A percentile compares a stretch with the other conserved stretches of the same genome.
These are phyloP conservation scores for Pocillopora damicornis DNA, from an alignment of 64 coral and sea anemone species.

Conservation along the genomic window DNA sequence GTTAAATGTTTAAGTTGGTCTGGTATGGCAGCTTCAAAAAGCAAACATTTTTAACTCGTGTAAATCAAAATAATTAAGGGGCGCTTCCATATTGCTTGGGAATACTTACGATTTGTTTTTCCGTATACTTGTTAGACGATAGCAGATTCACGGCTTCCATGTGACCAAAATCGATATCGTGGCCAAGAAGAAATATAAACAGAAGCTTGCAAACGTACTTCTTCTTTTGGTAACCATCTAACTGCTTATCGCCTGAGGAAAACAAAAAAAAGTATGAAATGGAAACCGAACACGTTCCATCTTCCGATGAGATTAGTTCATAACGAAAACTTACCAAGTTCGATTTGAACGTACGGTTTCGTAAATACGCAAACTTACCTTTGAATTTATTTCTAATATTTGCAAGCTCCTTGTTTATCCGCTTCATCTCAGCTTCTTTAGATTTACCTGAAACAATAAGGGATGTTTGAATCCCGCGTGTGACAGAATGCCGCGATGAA, in stretches of 20 bases:
- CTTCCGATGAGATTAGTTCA: neutral
- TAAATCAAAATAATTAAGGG: neutral
- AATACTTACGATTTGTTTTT: slow-evolving; percentile 97
- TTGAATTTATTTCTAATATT: slow-evolving; percentile 99
- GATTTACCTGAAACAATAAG: slow-evolving; percentile 82
- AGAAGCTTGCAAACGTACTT: slow-evolving; percentile 98
- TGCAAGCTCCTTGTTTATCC: slow-evolving; percentile 98
- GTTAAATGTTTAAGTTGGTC: neutral
- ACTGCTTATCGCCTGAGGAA: slow-evolving; percentile 81
- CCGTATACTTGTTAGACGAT: slow-evolving; percentile 98
- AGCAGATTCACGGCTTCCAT: slow-evolving; percentile 98
- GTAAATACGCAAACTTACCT: slow-evolving; percentile 47
- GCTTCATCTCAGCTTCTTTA: slow-evolving; percentile 92
- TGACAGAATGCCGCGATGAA: neutral
- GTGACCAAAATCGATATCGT: slow-evolving; percentile 99
- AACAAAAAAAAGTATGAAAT: neutral
- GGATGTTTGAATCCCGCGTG: neutral
- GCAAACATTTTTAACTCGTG: neutral
- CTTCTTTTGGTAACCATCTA: slow-evolving; percentile 99
- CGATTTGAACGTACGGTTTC: neutral
- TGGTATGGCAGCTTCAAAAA: no score
- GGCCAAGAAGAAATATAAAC: slow-evolving; percentile 92
- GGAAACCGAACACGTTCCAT: neutral
- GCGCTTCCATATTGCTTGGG: neutral
- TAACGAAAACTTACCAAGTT: neutral